phyloP scores from a whole-genome alignment of 2,113 vertebrate species.

The Scatophagus argus region DNA sequence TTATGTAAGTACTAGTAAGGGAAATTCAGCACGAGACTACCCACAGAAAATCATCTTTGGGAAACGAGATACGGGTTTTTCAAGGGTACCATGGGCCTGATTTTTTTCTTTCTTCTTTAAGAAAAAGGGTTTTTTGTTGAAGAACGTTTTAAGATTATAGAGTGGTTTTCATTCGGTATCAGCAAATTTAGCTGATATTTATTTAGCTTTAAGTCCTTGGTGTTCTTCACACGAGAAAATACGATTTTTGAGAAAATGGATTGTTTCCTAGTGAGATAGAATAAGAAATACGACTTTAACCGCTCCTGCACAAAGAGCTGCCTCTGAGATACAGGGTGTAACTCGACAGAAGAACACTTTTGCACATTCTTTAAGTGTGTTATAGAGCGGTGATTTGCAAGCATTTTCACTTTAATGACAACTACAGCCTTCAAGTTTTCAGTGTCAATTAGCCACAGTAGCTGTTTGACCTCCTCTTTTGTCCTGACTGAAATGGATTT shows the following conservation, averaged over 20 bases:
- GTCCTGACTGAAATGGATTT: no score
- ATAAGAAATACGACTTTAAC: neutral
- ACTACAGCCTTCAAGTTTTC: neutral
- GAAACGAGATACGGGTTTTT: neutral
- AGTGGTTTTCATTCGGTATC: neutral
- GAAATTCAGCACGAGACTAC: constrained; percentile 45
- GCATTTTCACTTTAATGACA: neutral
- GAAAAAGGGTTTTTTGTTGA: neutral
- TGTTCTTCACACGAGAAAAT: neutral
- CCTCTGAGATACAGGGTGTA: neutral
- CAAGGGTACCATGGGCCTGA: neutral
- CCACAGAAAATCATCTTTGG: constrained; percentile 31
- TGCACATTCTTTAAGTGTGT: neutral
- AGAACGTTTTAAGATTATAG: neutral
- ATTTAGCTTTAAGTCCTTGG: neutral
- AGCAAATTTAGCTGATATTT: no score
- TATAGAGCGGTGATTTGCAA: neutral
- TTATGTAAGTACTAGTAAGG: constrained; percentile 49
- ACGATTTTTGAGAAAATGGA: neutral
- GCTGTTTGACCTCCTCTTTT: no score
- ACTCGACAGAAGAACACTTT: neutral
- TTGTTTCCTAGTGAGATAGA: neutral
- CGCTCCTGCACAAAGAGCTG: neutral
- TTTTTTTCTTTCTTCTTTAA: neutral
- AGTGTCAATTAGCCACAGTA: no score